Evolutionary conservation across 2,797 vertebrate species (phyloP).

Genomic region (Falco biarmicus): DNA sequence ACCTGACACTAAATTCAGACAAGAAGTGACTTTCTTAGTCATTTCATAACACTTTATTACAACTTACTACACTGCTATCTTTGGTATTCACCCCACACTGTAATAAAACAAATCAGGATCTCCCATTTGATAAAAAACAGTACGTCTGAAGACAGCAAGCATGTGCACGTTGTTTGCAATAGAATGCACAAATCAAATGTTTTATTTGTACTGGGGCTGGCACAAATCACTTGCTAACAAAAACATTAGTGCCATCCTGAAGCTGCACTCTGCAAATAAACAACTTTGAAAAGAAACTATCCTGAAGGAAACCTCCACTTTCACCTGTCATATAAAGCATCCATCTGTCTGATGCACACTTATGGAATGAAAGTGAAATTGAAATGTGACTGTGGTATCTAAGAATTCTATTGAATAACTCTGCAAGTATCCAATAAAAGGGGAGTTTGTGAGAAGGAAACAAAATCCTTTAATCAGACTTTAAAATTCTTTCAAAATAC

Average conservation of each 20-base stretch:
- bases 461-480: not conserved
- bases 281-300: not conserved
- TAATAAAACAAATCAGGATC: not conserved
- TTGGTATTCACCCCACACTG: not conserved
- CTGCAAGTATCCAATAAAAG: not conserved
- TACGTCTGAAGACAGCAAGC: not conserved
- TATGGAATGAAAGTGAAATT: not conserved
- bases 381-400: not conserved
- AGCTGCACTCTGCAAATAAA: conserved; percentile 4
- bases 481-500: not conserved
- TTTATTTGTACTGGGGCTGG: not conserved
- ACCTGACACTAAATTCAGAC: no score
- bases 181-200: not conserved
- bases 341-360: not conserved
- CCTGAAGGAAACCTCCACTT: not conserved
- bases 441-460: not conserved
- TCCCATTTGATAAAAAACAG: not conserved
- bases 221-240: not conserved
- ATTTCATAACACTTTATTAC: not conserved
- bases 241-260: not conserved
- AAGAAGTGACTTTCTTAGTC: not conserved
- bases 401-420: not conserved
- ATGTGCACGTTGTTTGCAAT: not conserved
- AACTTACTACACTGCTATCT: not conserved
- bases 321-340: not conserved